Evolutionary conservation across 2,797 vertebrate genomes (phyloP), one percentile per base, ranked within the genome.

Genomic region (Neomorphus geoffroyi): DNA sequence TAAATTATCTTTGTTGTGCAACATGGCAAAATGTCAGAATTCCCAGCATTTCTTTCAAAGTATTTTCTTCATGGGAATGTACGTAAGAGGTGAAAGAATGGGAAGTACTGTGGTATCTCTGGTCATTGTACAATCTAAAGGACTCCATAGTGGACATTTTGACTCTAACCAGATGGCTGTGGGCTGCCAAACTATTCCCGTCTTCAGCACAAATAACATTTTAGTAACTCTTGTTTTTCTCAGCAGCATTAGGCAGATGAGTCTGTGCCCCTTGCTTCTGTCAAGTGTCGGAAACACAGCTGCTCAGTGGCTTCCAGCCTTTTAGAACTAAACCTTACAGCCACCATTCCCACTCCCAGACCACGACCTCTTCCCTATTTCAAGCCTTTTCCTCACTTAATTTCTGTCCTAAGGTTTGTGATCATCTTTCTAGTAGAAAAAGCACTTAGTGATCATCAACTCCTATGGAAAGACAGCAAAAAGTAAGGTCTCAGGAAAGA

Each of bases 141-240:
- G 86, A 82, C 96, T 96, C 86, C 30, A 66, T 24, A 95, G 67
- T 60, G 95, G 91, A 90, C 95, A 69, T 82, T 89, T 83, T 97
- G 96, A 97, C 96, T 96, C 57, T 83, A 97, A 97, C 92, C 98
- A 97, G 96, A 97, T 83, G 95, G 93, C 93, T 95, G 41, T 91
- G 90, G 86, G 71, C 96, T 95, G 96, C 86, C 89, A 51, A 97
- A 97, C 80, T 64, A 88, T 90, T 69, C 73, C 24, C 80, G 86
- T 93, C 83, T 96, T 97, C 91, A 90, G 87, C 70, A 41, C 1
- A 22, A 86, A 33, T 53, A 95, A 87, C 73, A 65, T 89, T 80
- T 57, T 24, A 66, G 61, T 5, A 58, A 33, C 24, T 61, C 41
- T 58, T 41, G 41, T 46, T 86, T 94, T 96, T 79, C 88, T 51